Evolutionary conservation across 2,113 vertebrate species (phyloP).

Genomic region (Poeciliopsis retropinna): DNA sequence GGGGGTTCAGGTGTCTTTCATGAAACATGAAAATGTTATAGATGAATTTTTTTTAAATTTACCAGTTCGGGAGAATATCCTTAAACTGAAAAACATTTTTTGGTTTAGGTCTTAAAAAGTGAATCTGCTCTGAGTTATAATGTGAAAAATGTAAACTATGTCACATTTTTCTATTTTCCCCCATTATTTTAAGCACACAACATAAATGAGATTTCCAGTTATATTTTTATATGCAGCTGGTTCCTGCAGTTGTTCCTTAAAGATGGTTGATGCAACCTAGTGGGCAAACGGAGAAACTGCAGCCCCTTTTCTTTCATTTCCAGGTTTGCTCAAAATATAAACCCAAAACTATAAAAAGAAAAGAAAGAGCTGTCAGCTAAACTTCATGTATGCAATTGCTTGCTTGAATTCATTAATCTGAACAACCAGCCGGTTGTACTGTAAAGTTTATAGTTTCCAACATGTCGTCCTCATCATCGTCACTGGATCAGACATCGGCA

Average conservation of each 20-base stretch:
- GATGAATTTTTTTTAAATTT: too few species aligned
- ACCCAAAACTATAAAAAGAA: background rate
- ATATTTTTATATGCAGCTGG: background rate
- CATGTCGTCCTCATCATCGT: background rate
- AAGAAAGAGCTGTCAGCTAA: background rate
- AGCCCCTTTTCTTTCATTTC: background rate
- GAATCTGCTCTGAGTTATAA: background rate
- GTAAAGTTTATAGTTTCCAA: background rate
- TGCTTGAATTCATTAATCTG: background rate
- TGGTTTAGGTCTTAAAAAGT: background rate
- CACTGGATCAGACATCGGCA: background rate
- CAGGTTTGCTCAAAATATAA: background rate
- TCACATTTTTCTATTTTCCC: background rate
- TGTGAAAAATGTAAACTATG: background rate
- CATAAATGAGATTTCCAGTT: background rate
- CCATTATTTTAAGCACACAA: background rate
- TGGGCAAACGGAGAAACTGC: constrained; percentile 9
- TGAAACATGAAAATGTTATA: too few species aligned
- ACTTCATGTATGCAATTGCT: background rate
- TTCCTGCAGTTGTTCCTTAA: background rate
- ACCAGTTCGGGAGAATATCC: background rate
- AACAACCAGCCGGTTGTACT: background rate
- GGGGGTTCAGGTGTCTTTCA: too few species aligned
- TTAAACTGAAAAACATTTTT: background rate
- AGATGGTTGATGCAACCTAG: constrained; percentile 14